phyloP scores from a whole-genome alignment of 2,888 invertebrate genomes.

The Calliopum simillimum region DNA sequence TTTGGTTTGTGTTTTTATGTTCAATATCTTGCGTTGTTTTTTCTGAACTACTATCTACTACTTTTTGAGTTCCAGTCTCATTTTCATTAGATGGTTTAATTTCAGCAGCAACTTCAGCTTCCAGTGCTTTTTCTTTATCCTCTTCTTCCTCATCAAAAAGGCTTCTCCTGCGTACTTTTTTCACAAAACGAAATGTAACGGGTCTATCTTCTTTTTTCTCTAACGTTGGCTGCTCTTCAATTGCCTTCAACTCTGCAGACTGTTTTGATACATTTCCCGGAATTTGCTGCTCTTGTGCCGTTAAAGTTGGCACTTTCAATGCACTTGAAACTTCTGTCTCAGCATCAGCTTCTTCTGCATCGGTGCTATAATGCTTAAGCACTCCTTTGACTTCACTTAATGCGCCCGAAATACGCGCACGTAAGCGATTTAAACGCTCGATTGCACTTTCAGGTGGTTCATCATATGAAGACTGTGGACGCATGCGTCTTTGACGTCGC shows the following conservation, averaged over 20 bases:
- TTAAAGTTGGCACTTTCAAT: not conserved
- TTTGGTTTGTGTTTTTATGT: too few species aligned
- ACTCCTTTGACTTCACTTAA: slow-evolving; percentile 65
- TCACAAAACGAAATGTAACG: slow-evolving; percentile 62
- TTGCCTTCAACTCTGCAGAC: not conserved
- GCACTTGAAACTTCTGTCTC: not conserved
- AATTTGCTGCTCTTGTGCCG: not conserved
- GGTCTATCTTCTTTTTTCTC: slow-evolving; percentile 46
- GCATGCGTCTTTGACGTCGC: slow-evolving; percentile 58
- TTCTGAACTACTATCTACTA: too few species aligned
- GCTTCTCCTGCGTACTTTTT: slow-evolving; percentile 61
- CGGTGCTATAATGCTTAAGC: slow-evolving; percentile 63
- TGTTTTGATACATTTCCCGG: not conserved
- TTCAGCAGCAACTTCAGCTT: slow-evolving; percentile 12
- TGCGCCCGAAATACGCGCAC: slow-evolving; percentile 63
- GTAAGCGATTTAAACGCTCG: slow-evolving; percentile 61
- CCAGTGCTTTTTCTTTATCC: slow-evolving; percentile 41
- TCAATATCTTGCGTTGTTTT: too few species aligned
- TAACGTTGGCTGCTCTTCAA: not conserved
- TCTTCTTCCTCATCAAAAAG: slow-evolving; percentile 58
- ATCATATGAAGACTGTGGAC: slow-evolving; percentile 49
- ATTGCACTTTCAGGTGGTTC: slow-evolving; percentile 60
- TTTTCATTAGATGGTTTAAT: slow-evolving; percentile 16
- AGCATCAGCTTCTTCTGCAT: slow-evolving; percentile 53
- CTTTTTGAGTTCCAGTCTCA: too few species aligned